Percentiles rank a stretch among this genome's conserved stretches.
Evolutionary conservation across 2,888 invertebrate genomes (phyloP).

Genomic region (Papilio elwesi): DNA sequence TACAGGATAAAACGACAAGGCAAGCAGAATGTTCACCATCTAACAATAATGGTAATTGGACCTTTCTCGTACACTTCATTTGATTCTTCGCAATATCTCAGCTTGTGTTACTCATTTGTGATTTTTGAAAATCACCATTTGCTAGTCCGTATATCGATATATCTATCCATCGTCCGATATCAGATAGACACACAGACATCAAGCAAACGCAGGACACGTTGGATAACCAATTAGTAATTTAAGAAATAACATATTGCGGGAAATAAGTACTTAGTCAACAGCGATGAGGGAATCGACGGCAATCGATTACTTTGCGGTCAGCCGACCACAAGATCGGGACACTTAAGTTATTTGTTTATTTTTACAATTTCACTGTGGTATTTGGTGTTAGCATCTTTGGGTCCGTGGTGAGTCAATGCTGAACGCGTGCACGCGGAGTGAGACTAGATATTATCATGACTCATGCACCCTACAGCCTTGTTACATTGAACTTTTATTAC

Average conservation of each 20-base stretch:
- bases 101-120: neutral
- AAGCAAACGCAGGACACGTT: neutral
- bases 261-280: conserved; percentile 7
- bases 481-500: neutral
- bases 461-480: conserved; percentile 7
- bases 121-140: neutral
- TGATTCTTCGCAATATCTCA: neutral
- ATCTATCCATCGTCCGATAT: too few relatives aligned
- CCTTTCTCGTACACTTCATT: neutral
- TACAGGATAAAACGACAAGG: neutral
- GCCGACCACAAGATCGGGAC: conserved; percentile 7
- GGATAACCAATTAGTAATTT: neutral
- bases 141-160: too few relatives aligned
- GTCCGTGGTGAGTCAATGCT: conserved; percentile 16
- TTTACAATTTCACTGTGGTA: conserved; percentile 18
- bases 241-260: neutral
- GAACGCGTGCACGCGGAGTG: neutral
- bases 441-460: conserved; percentile 14
- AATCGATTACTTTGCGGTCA: conserved; percentile 3
- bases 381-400: neutral
- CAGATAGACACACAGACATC: too few relatives aligned
- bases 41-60: neutral
- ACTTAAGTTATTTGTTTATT: neutral
- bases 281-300: neutral
- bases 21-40: neutral